Conservation (phyloP, 2,797 vertebrate genomes). For the Helostoma temminkii region DNA sequence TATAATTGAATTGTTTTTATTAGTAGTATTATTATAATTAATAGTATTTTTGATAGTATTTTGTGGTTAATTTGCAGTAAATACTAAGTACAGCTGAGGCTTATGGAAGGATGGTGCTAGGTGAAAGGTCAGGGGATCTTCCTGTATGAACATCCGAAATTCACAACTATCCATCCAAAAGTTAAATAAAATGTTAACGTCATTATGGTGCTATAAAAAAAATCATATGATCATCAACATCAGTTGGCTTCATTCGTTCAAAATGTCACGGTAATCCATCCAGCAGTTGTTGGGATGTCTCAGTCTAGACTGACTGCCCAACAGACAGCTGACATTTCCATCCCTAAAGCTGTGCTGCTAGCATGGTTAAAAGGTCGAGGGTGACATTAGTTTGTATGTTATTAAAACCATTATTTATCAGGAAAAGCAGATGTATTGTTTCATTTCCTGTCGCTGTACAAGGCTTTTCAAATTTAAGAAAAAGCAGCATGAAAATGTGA, state of each 20-base stretch:
- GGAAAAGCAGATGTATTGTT: constrained; percentile 11
- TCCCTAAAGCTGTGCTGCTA: not conserved
- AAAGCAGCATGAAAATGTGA: constrained; percentile 12
- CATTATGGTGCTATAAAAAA: not conserved
- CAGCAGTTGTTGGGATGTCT: not conserved
- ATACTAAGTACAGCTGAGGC: no score
- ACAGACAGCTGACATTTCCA: not conserved
- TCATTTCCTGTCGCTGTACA: constrained; percentile 25
- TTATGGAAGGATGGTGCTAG: no score
- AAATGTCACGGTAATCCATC: not conserved
- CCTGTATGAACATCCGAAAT: not conserved
- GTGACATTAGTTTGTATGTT: not conserved
- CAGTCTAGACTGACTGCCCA: not conserved
- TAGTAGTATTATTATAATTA: no score
- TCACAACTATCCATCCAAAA: not conserved
- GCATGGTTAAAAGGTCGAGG: not conserved
- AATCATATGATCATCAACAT: not conserved
- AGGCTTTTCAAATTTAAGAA: constrained; percentile 32
- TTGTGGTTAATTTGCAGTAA: no score
- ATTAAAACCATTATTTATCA: constrained; percentile 41
- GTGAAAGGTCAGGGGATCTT: no score
- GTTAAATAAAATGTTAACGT: not conserved
- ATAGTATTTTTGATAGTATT: no score
- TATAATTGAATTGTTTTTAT: no score
- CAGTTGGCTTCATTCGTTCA: not conserved